phyloP scores from a whole-genome alignment of 2,113 vertebrate genomes.

The Drymodes brunneopygia region DNA sequence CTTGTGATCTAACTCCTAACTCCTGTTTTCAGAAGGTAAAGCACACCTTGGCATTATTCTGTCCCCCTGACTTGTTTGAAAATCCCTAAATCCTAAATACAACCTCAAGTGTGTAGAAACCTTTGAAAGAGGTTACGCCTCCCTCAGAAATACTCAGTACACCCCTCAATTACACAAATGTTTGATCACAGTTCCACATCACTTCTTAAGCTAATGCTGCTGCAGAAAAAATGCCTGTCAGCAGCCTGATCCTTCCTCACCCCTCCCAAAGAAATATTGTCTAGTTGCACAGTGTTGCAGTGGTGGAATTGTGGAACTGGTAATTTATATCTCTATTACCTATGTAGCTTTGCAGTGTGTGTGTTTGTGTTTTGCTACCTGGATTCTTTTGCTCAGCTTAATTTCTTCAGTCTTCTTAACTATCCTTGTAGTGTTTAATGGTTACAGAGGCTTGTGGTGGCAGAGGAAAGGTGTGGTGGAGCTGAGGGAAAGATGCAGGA shows the following conservation, averaged over 20 bases:
- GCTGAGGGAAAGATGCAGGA: neutral
- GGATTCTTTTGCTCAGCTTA: neutral
- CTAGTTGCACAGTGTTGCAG: neutral
- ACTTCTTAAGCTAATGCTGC: neutral
- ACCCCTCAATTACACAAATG: neutral
- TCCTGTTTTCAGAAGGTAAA: neutral
- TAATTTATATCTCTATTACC: neutral
- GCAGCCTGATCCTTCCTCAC: neutral
- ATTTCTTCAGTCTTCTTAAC: neutral
- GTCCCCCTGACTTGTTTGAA: neutral
- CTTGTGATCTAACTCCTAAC: neutral
- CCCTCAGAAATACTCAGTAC: fast-evolving
- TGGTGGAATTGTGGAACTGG: neutral
- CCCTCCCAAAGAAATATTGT: neutral
- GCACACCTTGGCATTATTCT: neutral
- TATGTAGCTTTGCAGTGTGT: neutral
- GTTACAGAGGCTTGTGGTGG: neutral
- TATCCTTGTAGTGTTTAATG: neutral
- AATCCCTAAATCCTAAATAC: neutral
- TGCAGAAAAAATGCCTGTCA: neutral
- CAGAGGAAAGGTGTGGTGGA: neutral
- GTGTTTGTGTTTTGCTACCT: neutral
- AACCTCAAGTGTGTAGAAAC: neutral
- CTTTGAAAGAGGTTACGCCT: neutral
- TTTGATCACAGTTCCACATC: neutral